These are phyloP conservation scores for Euglossa dilemma DNA, from an alignment of 1,140 invertebrate species.

Conservation along the genomic window DNA sequence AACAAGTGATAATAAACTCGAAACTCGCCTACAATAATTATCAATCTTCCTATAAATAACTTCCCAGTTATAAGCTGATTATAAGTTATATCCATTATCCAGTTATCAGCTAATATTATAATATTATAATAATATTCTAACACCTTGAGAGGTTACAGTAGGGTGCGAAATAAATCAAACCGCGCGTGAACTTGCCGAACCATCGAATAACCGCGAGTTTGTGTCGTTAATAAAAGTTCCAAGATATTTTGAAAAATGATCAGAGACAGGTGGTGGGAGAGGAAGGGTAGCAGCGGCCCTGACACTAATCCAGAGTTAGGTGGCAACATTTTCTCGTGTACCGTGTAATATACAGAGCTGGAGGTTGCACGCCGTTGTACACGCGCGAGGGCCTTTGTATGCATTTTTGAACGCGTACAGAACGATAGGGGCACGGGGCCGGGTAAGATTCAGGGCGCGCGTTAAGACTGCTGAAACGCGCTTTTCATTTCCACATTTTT, in stretches of 20 bases:
- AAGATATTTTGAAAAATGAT: conserved; percentile 39
- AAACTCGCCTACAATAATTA: too few species aligned
- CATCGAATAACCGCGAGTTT: not conserved
- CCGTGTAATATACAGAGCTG: conserved; percentile 60
- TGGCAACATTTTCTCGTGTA: conserved; percentile 74
- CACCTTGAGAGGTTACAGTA: too few species aligned
- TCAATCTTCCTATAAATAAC: too few species aligned
- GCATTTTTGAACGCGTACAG: not conserved
- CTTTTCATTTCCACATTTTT: not conserved
- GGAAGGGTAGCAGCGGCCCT: conserved; percentile 64
- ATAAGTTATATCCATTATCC: too few species aligned
- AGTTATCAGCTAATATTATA: too few species aligned
- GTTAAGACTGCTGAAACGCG: not conserved
- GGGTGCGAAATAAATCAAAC: not conserved
- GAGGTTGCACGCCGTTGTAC: conserved; percentile 17
- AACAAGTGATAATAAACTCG: too few species aligned
- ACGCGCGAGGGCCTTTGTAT: not conserved
- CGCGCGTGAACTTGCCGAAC: not conserved
- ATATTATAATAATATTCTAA: too few species aligned
- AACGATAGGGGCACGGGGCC: conserved; percentile 2
- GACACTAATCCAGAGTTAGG: conserved; percentile 76
- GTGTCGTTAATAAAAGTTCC: conserved; percentile 9
- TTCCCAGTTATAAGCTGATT: too few species aligned
- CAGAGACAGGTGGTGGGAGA: not conserved
- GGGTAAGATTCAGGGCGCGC: not conserved